Percentiles rank a stretch among this genome's conserved stretches.
Conservation (phyloP, 2,797 vertebrate species). For the Acanthurus tractus region DNA sequence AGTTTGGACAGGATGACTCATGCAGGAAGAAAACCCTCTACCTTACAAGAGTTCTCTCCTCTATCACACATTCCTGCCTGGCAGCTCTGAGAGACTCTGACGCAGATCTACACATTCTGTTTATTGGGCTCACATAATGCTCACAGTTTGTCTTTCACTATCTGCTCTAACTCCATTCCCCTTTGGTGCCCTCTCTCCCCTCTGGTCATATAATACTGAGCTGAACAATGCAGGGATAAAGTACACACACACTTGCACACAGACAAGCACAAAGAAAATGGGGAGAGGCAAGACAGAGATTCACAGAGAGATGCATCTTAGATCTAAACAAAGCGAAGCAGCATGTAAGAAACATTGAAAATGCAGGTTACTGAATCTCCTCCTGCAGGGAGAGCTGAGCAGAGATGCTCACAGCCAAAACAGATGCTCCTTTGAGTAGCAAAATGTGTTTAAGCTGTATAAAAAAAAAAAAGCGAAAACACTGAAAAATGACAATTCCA, state of each 20-base stretch:
- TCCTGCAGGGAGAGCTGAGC: constrained; percentile 45
- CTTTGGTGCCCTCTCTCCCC: constrained; percentile 6
- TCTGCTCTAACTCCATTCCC: constrained; percentile 24
- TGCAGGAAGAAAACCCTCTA: constrained; percentile 45
- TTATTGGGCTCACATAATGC: constrained; percentile 59
- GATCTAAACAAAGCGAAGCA: constrained; percentile 38
- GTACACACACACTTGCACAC: constrained; percentile 26
- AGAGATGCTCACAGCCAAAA: constrained; percentile 37
- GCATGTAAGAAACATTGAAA: constrained; percentile 43
- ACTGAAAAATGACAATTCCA: neutral
- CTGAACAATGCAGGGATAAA: constrained; percentile 24
- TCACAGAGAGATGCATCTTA: constrained; percentile 22
- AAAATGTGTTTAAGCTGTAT: constrained; percentile 47
- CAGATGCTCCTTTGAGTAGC: constrained; percentile 36
- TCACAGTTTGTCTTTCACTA: constrained; percentile 63
- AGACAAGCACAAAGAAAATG: constrained; percentile 35
- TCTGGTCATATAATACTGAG: constrained; percentile 16
- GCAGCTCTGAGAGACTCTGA: constrained; percentile 54
- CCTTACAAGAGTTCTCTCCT: constrained; percentile 52
- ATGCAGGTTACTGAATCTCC: constrained; percentile 49
- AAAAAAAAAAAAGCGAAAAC: constrained; percentile 9
- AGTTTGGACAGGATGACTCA: constrained; percentile 54
- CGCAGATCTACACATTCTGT: constrained; percentile 40
- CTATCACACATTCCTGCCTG: constrained; percentile 40
- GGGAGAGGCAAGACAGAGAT: constrained; percentile 15